Evolutionary conservation across 2,797 vertebrate genomes (phyloP).

Genomic region (Pogoniulus pusillus): DNA sequence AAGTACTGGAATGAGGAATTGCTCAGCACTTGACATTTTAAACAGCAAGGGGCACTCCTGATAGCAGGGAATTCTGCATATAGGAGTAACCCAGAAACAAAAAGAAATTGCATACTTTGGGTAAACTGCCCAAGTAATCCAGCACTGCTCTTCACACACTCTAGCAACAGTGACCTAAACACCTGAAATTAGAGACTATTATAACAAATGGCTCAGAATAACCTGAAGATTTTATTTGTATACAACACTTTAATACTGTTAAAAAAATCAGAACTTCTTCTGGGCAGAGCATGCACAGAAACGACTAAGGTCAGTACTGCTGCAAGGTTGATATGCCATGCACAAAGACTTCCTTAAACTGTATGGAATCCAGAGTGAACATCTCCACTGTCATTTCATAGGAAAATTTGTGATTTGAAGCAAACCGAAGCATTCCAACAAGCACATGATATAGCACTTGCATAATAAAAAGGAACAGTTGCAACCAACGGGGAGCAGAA

Average conservation of each 20-base stretch:
- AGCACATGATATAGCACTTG: neutral
- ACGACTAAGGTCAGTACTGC: neutral
- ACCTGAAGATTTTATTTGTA: neutral
- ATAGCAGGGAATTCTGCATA: neutral
- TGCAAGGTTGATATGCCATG: neutral
- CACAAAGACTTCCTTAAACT: neutral
- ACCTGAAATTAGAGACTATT: neutral
- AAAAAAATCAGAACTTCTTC: neutral
- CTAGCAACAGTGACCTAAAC: neutral
- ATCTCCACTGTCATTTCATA: neutral
- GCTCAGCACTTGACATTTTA: neutral
- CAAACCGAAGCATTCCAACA: neutral
- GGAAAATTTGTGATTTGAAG: neutral
- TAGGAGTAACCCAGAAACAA: neutral
- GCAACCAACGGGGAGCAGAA: neutral
- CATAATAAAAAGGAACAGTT: neutral
- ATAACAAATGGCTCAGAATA: neutral
- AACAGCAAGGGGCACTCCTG: neutral
- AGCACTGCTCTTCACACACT: neutral
- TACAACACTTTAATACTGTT: neutral
- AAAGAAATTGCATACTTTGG: neutral
- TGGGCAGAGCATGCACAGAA: neutral
- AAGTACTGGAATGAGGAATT: neutral
- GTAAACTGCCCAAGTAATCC: neutral
- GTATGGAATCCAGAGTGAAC: neutral